These are phyloP conservation scores for Strigamia crassipes DNA, from an alignment of 2,888 invertebrate species.

Conservation along the genomic window DNA sequence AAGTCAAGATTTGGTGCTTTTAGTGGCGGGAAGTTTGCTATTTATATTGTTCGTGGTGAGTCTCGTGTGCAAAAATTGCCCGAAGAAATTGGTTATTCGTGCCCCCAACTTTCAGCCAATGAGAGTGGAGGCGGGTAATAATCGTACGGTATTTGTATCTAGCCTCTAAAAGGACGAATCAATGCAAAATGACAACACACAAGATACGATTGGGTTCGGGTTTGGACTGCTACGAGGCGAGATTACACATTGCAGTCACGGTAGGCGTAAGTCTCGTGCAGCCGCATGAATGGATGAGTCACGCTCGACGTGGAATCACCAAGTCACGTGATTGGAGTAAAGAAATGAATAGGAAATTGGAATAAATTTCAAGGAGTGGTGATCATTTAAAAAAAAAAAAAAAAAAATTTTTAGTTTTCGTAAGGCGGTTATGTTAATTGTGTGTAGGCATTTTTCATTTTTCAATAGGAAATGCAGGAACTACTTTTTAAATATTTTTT, in stretches of 20 bases:
- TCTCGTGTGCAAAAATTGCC: slow-evolving; percentile 33
- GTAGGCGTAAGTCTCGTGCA: neutral
- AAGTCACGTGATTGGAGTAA: slow-evolving; percentile 25
- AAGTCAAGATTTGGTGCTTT: neutral
- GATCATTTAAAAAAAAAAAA: too few species aligned
- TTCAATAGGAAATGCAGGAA: neutral
- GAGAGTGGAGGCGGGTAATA: neutral
- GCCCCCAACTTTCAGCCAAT: slow-evolving; percentile 19
- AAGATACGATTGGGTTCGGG: neutral
- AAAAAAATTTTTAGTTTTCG: neutral
- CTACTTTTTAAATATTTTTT: neutral
- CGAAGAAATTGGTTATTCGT: neutral
- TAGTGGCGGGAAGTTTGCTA: neutral
- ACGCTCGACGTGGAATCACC: neutral
- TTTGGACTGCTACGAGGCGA: neutral
- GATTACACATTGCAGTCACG: neutral
- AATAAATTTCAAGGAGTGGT: slow-evolving; percentile 36
- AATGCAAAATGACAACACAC: neutral
- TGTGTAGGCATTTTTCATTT: neutral
- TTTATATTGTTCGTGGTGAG: neutral
- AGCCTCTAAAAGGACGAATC: neutral
- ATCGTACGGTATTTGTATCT: neutral
- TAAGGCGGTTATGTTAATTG: neutral
- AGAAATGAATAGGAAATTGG: slow-evolving; percentile 10
- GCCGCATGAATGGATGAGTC: slow-evolving; percentile 17